These are phyloP conservation scores for Pyrrhosoma nymphula DNA, from an alignment of 2,888 invertebrate species.

Conservation along the genomic window DNA sequence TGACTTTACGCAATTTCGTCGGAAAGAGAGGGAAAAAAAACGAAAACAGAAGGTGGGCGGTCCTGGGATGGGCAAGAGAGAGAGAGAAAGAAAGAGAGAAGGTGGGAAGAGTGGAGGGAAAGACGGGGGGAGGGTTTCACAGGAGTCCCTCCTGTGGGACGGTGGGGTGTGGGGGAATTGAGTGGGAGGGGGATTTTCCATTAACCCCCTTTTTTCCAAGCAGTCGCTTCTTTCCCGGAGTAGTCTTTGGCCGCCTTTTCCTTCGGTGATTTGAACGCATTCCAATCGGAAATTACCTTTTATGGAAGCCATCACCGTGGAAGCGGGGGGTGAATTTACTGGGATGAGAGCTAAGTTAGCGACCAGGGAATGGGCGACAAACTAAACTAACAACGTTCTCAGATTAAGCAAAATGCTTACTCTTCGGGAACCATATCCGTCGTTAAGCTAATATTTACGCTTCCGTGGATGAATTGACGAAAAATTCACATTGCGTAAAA, in stretches of 20 bases:
- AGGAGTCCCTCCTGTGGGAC: background rate
- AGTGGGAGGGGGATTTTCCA: constrained; percentile 31
- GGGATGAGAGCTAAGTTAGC: constrained; percentile 55
- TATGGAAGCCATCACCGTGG: constrained; percentile 26
- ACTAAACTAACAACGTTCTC: constrained; percentile 14
- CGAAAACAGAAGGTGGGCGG: background rate
- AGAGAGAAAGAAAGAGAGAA: background rate
- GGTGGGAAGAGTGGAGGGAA: background rate
- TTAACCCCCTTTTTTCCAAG: constrained; percentile 53
- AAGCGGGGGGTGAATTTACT: constrained; percentile 7
- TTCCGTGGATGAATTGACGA: too few relatives aligned
- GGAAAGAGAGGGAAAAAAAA: constrained; percentile 61
- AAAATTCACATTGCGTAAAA: too few relatives aligned
- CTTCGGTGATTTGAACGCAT: constrained; percentile 58
- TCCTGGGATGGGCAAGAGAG: background rate
- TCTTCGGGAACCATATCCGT: too few relatives aligned
- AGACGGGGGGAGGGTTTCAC: background rate
- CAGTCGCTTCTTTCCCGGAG: constrained; percentile 54
- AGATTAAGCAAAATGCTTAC: background rate
- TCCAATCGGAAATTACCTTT: constrained; percentile 66
- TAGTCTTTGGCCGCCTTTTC: constrained; percentile 63
- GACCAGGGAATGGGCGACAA: constrained; percentile 24
- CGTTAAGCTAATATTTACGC: too few relatives aligned
- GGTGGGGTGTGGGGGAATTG: background rate
- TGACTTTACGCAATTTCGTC: constrained; percentile 67